These are phyloP conservation scores for Smutsia gigantea DNA, from an alignment of 2,797 vertebrate genomes.

Conservation along the genomic window DNA sequence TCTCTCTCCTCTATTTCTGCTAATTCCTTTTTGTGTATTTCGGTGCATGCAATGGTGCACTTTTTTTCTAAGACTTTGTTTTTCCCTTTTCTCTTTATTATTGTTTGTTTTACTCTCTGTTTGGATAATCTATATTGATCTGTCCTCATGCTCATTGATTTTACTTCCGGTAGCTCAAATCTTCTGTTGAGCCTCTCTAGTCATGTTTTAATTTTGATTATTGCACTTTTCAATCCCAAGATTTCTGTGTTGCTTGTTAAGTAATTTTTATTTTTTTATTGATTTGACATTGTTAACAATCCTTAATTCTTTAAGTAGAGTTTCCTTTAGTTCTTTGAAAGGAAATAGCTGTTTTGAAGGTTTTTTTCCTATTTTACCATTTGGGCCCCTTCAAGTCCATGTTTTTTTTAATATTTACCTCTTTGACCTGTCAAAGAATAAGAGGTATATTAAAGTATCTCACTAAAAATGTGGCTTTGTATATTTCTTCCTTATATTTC, in stretches of 20 bases:
- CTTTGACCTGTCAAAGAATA: slow-evolving; percentile 4
- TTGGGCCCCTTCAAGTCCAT: neutral
- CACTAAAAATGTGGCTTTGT: neutral
- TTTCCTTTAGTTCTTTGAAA: slow-evolving; percentile 16
- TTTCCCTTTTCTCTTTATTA: neutral
- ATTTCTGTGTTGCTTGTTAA: slow-evolving; percentile 53
- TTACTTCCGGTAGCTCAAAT: neutral
- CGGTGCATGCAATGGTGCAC: neutral
- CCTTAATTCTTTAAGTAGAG: neutral
- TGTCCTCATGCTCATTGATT: neutral
- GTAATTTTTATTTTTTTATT: slow-evolving; percentile 6
- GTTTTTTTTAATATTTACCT: slow-evolving; percentile 25
- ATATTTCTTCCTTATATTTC: neutral
- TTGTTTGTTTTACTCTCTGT: neutral
- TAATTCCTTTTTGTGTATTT: slow-evolving; percentile 1
- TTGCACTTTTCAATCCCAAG: slow-evolving; percentile 4
- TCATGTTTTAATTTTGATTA: neutral
- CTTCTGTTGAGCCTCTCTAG: neutral
- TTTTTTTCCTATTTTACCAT: neutral
- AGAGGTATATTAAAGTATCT: slow-evolving; percentile 5
- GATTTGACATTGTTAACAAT: neutral
- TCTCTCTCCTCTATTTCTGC: neutral
- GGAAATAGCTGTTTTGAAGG: neutral
- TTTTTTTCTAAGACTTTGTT: neutral
- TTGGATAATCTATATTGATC: neutral